phyloP scores from a whole-genome alignment of 2,113 vertebrate genomes.

The Philantomba maxwellii region DNA sequence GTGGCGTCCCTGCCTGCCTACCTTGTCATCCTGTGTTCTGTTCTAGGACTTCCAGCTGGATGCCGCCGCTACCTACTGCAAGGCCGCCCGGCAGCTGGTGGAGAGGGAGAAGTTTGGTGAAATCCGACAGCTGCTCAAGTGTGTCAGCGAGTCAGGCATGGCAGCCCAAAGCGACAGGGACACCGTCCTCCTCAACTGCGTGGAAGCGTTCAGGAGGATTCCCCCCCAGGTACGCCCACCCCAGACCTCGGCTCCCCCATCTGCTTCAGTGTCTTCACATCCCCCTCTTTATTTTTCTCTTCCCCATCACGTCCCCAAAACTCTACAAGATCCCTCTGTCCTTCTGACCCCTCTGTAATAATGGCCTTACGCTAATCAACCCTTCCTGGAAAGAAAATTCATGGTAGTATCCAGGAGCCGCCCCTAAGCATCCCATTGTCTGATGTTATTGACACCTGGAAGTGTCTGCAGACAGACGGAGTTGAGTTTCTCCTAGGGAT shows the following conservation, averaged over 20 bases:
- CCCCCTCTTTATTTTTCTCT: background rate
- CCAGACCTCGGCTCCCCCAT: background rate
- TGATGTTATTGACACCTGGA: background rate
- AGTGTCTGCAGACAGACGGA: background rate
- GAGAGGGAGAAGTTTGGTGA: conserved; percentile 86
- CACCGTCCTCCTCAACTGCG: conserved; percentile 89
- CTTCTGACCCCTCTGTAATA: background rate
- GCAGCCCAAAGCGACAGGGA: conserved; percentile 93
- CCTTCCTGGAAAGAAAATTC: background rate
- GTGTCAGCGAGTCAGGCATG: conserved; percentile 93
- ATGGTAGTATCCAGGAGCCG: background rate
- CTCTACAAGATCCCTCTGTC: background rate
- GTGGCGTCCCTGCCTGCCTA: background rate
- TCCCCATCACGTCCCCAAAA: background rate
- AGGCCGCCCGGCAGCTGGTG: conserved; percentile 88
- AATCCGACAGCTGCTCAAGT: conserved; percentile 92
- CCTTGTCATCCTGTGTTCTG: background rate
- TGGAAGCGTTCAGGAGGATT: conserved; percentile 85
- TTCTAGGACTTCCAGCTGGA: conserved; percentile 96
- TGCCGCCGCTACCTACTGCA: conserved; percentile 87
- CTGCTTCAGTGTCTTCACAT: background rate
- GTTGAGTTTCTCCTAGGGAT: background rate
- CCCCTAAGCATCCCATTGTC: background rate
- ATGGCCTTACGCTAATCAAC: background rate
- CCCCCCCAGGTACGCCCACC: conserved; percentile 83